Evolutionary conservation across 2,113 vertebrate genomes (phyloP), one percentile per base, ranked within the genome.

Genomic region (Hipposideros armiger): DNA sequence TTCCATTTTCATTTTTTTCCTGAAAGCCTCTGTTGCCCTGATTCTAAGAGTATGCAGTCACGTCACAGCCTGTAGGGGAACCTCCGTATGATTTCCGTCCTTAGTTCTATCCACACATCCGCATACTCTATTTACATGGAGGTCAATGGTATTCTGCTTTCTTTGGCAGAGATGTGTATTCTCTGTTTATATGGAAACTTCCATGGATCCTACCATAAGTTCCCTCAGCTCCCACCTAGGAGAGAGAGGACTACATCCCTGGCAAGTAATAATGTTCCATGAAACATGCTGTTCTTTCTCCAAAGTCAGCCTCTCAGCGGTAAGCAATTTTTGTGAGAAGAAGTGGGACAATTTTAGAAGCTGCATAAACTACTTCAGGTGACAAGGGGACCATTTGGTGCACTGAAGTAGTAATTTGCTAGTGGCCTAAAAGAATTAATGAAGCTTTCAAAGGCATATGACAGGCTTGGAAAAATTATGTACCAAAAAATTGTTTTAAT

Each of bases 101-200:
- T 94, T 66, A 4, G 11, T 97, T 98, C 92, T 95, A 95, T 95
- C 92, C 81, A 84, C 90, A 96, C 42, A 95, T 88, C 88, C 93
- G 67, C 66, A 86, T 36, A 95, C n/a, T 0, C 0, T 97, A 47
- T 97, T 98, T 97, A 97, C 96, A 84, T 95, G 93, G 95, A 95
- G 87, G 70, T 83, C 97, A 97, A 97, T 89, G 87, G 86, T 95
- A 58, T 94, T 60, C 97, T 0, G 0, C 11, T 94, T 97, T 95
- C 83, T 97, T 97, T 96, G 85, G 5, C 42, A 94, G 87, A 83
- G 83, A 67, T 60, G 7, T 72, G 20, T 94, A 92, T 97, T 97
- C 45, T 94, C 82, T 62, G 78, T 70, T 96, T 80, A 26, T 42
- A 17, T 78, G n/a, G 76, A 95, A 96, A 95, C 30, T 84, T 92